Evolutionary conservation across 2,797 vertebrate species (phyloP), one percentile per base, ranked within the genome.

Genomic region (Oryzias dopingdopingensis): DNA sequence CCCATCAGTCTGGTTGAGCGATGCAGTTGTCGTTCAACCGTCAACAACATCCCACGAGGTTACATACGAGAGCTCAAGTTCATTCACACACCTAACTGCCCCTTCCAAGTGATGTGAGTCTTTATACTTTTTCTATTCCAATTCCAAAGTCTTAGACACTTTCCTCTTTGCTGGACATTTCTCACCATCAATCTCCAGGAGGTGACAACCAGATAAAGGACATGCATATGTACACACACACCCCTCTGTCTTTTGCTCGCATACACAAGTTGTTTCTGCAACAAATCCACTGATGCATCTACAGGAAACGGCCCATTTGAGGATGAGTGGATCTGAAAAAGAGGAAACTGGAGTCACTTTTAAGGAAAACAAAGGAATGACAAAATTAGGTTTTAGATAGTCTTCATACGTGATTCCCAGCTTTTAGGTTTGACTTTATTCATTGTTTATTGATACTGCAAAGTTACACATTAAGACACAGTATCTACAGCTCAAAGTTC

Each of bases 41-140:
- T 90, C 52, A 91, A 76, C 76, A 88, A n/a, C 15, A 50, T 93
- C 62, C 81, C 91, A 22, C 77, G 86, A 29, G 42, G 62, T 52
- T 83, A 61, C 81, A 91, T 93, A 63, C 86, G 87, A 41, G 91
- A 93, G 76, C 91, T 93, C 49, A 77, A 82, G 69, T 91, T 93
- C 79, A 87, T 93, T 67, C 88, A 92, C 54, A 90, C 91, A 14
- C 92, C 92, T 47, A 93, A 92, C 87, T 93, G 92, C 75, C 86
- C 91, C 68, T 92, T 93, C 86, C 92, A 93, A 91, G 90, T 93
- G 81, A 90, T 93, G 92, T 93, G 79, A 93, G 92, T 92, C 62
- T 70, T 43, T 15, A 18, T 56, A 5, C 46, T 32, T 16, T 62
- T 61, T 84, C 58, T 62, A 52, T 56, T 49, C 62, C 18, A 59